Base-by-base conservation (phyloP, 92 coral and sea anemone species). In the Scolanthus callimorphus region DNA sequence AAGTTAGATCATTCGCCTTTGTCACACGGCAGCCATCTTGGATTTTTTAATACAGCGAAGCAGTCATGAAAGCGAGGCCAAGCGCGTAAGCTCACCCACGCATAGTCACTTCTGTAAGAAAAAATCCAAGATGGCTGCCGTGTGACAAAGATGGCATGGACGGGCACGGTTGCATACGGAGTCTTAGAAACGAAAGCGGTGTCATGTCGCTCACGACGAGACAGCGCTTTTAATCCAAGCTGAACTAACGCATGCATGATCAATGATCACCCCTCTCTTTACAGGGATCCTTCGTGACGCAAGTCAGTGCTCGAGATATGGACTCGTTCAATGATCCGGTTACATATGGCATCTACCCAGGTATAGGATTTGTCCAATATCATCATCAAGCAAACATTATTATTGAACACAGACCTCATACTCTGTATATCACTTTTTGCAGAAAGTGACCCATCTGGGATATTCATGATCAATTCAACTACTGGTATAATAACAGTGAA, bases 241-340 rank as follows among this genome's bases (percentile, higher is more conserved):
- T n/a, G n/a, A n/a, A n/a, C n/a, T n/a, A n/a, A n/a, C n/a, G n/a
- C n/a, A n/a, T n/a, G n/a, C n/a, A n/a, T n/a, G n/a, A n/a, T n/a
- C n/a, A n/a, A n/a, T n/a, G n/a, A n/a, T n/a, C n/a, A n/a, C n/a
- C n/a, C n/a, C n/a, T n/a, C 6, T 34, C 22, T 19, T 9, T 46
- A 10, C 57, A 78, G 78, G 84, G 79, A 24, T 23, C 37, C 25
- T 60, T 55, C n/a, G 41, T 78, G 12, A 49, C 44, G 17, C 57
- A 45, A 37, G 84, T 78, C 20, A 72, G 55, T 45, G 84, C 84
- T 11, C 51, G 55, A 25, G 84, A 78, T 43, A 57, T 53, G 49
- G 84, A 78, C 29, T 26, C 69, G 2, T 25, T 61, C 20, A 57
- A 74, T 31, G 81, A 51, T 55, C 53, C 73, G 10, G 66, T 78